phyloP scores from a whole-genome alignment of 2,888 invertebrate species.

The Bombyx huttoni region DNA sequence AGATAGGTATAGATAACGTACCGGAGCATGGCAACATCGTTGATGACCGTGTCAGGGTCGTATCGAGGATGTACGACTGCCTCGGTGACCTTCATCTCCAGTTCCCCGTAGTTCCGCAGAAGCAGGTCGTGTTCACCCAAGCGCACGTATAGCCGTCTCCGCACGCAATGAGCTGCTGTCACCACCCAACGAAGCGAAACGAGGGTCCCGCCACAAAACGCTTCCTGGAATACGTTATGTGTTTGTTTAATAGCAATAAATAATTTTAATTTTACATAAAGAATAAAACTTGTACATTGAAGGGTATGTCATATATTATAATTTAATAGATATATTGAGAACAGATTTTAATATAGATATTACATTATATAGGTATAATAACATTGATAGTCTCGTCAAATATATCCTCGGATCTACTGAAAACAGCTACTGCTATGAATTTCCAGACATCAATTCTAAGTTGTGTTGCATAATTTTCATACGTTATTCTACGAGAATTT shows the following conservation, averaged over 20 bases:
- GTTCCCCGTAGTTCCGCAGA: conserved; percentile 80
- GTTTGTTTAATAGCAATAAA: not conserved
- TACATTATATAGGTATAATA: too few species aligned
- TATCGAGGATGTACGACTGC: conserved; percentile 88
- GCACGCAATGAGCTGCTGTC: conserved; percentile 90
- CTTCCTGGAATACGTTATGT: conserved; percentile 72
- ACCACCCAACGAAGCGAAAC: conserved; percentile 87
- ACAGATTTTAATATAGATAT: too few species aligned
- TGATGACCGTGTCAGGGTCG: conserved; percentile 90
- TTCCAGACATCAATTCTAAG: too few species aligned
- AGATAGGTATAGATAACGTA: conserved; percentile 12
- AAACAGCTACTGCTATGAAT: too few species aligned
- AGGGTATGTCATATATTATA: too few species aligned
- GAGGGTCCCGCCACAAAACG: conserved; percentile 90
- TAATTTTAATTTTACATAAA: too few species aligned
- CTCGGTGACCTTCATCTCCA: conserved; percentile 81
- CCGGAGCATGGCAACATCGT: conserved; percentile 91
- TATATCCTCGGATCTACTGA: too few species aligned
- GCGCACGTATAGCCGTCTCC: conserved; percentile 82
- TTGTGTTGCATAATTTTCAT: too few species aligned
- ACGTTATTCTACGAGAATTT: too few species aligned
- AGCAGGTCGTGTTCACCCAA: conserved; percentile 90
- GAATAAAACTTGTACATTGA: too few species aligned
- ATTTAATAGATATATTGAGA: too few species aligned
- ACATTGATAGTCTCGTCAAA: too few species aligned